Percentiles rank a stretch among this genome's conserved stretches.
Evolutionary conservation across 2,113 vertebrate species (phyloP).

Genomic region (Carassius carassius): DNA sequence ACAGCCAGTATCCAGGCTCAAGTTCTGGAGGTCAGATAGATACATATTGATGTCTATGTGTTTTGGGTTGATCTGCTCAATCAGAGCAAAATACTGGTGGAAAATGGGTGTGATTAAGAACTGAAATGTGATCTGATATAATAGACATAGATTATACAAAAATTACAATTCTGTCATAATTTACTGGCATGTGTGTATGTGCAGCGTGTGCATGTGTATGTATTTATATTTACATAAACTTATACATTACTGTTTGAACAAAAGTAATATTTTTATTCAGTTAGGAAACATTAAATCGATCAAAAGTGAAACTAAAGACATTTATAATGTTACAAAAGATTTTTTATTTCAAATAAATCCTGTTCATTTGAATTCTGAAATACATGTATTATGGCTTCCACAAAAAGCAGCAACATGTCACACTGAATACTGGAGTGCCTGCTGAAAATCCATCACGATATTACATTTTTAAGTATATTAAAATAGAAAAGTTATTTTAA

Average conservation of each 20-base stretch:
- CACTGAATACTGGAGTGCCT: background rate
- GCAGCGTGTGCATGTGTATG: no score
- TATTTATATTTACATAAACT: no score
- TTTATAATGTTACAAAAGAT: no score
- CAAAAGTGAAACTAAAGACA: no score
- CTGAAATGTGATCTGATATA: background rate
- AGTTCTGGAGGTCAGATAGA: conserved; percentile 71
- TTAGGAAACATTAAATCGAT: no score
- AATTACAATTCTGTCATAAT: background rate
- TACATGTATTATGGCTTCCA: background rate
- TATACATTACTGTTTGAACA: no score
- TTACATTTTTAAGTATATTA: no score
- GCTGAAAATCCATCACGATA: background rate
- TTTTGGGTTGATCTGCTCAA: background rate
- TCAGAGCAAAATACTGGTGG: background rate
- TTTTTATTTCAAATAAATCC: no score
- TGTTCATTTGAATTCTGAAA: no score
- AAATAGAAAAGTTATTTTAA: no score
- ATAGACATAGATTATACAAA: background rate
- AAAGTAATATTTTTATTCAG: no score
- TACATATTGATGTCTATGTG: background rate
- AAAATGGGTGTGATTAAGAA: background rate
- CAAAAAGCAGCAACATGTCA: background rate
- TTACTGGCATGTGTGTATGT: background rate
- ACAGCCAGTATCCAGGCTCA: conserved; percentile 66